phyloP scores from a whole-genome alignment of 2,113 vertebrate species.

The Anguilla rostrata region DNA sequence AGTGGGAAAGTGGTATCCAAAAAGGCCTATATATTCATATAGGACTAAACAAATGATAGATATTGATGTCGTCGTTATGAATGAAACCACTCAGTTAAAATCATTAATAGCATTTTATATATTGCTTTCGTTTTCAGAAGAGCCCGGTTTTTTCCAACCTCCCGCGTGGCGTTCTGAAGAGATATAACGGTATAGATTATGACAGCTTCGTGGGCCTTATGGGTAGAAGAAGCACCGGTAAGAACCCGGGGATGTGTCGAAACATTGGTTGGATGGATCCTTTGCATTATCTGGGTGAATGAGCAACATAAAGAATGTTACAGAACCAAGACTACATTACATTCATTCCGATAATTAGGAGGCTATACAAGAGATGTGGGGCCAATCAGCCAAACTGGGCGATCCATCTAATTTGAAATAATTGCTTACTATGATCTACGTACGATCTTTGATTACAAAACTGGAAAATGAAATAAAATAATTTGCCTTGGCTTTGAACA shows the following conservation, averaged over 20 bases:
- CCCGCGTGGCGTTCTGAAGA: slow-evolving; percentile 54
- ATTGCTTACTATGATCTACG: no score
- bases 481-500: no score
- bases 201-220: slow-evolving; percentile 61
- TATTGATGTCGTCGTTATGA: neutral
- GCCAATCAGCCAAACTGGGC: neutral
- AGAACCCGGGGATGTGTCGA: slow-evolving; percentile 12
- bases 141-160: slow-evolving; percentile 40
- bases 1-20: no score
- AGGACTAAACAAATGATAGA: neutral
- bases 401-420: neutral
- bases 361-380: neutral
- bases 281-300: neutral
- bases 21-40: neutral
- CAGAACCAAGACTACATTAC: neutral
- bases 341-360: neutral
- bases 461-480: no score
- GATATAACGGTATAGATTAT: slow-evolving; percentile 51
- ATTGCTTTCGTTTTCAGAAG: slow-evolving; percentile 34
- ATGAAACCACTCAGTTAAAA: neutral
- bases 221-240: slow-evolving; percentile 60
- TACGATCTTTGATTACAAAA: no score
- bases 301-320: neutral
- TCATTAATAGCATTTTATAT: neutral
- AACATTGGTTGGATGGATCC: neutral